Conservation (phyloP, 37 sponge, comb jelly and placozoan genomes). For the Spongia lamella region DNA sequence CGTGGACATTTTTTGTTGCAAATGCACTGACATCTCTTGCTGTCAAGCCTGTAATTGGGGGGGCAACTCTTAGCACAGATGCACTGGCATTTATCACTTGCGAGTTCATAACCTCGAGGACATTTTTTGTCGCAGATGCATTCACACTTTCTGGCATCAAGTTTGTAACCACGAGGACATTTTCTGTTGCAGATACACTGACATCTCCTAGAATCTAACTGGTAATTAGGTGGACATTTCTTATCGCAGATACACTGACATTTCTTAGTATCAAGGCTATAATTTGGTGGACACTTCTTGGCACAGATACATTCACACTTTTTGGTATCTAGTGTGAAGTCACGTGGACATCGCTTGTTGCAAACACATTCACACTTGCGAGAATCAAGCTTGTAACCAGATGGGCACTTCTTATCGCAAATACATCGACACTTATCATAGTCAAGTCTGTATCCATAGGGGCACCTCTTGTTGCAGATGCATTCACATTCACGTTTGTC, state of each 20-base stretch:
- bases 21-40: not conserved
- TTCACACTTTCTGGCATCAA: not conserved
- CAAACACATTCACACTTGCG: not conserved
- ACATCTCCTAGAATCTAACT: not conserved
- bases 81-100: slow-evolving; percentile 7
- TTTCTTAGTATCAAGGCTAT: not conserved
- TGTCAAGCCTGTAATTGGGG: not conserved
- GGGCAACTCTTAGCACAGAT: slow-evolving; percentile 7
- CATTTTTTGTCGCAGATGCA: slow-evolving; percentile 8
- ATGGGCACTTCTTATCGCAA: too few relatives aligned
- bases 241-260: slow-evolving; percentile 2
- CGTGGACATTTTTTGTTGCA: not conserved
- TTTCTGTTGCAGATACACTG: not conserved
- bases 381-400: not conserved
- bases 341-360: not conserved
- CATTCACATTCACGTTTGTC: not conserved
- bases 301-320: slow-evolving; percentile 2
- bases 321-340: not conserved
- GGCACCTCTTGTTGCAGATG: not conserved
- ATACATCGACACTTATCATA: too few relatives aligned
- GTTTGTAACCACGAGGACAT: slow-evolving; percentile 3
- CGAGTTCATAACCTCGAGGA: not conserved
- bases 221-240: not conserved
- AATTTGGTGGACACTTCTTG: not conserved
- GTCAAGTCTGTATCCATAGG: not conserved